Base-by-base conservation (phyloP, 1,140 invertebrate genomes). In the Fopius arisanus region DNA sequence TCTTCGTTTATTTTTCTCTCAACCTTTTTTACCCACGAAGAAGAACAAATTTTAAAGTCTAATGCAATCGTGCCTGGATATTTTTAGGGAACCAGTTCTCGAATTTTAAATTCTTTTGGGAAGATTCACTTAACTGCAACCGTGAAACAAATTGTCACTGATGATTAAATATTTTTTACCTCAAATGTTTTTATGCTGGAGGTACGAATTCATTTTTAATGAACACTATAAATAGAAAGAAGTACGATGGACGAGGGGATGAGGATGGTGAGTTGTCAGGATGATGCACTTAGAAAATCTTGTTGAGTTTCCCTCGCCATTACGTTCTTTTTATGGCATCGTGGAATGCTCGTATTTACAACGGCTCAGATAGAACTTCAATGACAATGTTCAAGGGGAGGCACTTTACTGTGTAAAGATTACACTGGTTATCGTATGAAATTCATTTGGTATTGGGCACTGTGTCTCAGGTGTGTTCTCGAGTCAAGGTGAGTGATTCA, bases 261-360 rank as follows among this genome's bases (percentile, higher is more conserved):
- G 28, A 62, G 54, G 54, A 62, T 62, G 3, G 23, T 23, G 28
- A 62, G 23, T 26, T 62, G 54, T 62, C 54, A 62, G 23, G 28
- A 62, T 66, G 51, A 65, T 67, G 10, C 70, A 16, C 59, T 70
- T 54, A 62, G 68, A 77, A 77, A 77, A 77, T 69, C 59, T 62
- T 68, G 66, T 71, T 65, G 72, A 72, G 69, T 77, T 74, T 77
- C 72, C 67, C 75, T 65, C 67, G 72, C 65, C 67, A 67, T 74
- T 77, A 68, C 68, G 51, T 74, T 59, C 72, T 76, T 77, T 77
- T 77, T 77, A 77, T 71, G 72, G 72, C 43, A 66, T 62, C 21
- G n/a, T 59, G 75, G 75, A 77, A 77, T 77, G 75, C 73, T 72
- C 72, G 70, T 77, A 77, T 77, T 74, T 77, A 40, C 72, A 51